A percentile compares a stretch with the other conserved stretches of the same genome.
These are phyloP conservation scores for Marasmarcha lunaedactyla DNA, from an alignment of 2,888 invertebrate genomes.

Conservation along the genomic window DNA sequence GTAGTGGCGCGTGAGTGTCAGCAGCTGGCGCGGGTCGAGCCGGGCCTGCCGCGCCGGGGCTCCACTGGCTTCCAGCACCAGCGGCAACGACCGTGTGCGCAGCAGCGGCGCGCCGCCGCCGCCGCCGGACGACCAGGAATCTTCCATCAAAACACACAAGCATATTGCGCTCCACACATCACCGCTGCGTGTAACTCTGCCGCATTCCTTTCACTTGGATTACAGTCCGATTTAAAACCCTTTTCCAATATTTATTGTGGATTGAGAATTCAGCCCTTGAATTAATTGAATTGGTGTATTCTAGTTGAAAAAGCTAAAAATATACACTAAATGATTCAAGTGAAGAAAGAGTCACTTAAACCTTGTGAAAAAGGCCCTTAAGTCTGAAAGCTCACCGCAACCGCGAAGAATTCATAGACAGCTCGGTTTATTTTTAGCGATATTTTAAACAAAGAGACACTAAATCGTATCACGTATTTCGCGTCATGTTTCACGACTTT, in stretches of 20 bases:
- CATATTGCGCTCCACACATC: conserved; percentile 56
- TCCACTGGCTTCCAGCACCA: conserved; percentile 68
- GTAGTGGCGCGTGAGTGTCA: conserved; percentile 82
- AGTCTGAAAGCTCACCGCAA: conserved; percentile 12
- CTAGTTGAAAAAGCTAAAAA: too few species aligned
- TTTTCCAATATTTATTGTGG: too few species aligned
- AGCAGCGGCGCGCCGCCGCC: conserved; percentile 72
- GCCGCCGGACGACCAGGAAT: conserved; percentile 64
- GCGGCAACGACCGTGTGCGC: conserved; percentile 76
- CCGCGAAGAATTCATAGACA: conserved; percentile 3
- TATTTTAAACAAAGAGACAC: background rate
- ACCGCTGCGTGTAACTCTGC: conserved; percentile 38
- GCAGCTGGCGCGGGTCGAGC: conserved; percentile 68
- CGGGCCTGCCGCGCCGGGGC: conserved; percentile 57
- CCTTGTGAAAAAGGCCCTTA: too few species aligned
- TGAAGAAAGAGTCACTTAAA: too few species aligned
- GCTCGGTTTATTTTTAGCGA: background rate
- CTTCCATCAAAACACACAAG: conserved; percentile 64
- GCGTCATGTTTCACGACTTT: background rate
- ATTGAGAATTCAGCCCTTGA: too few species aligned
- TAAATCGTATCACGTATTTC: background rate
- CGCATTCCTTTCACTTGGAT: conserved; percentile 26
- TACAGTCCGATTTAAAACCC: background rate
- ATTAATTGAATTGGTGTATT: too few species aligned
- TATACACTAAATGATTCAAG: too few species aligned